These are phyloP conservation scores for Saguinus imperator DNA, from an alignment of 2,113 vertebrate species.

Conservation along the genomic window DNA sequence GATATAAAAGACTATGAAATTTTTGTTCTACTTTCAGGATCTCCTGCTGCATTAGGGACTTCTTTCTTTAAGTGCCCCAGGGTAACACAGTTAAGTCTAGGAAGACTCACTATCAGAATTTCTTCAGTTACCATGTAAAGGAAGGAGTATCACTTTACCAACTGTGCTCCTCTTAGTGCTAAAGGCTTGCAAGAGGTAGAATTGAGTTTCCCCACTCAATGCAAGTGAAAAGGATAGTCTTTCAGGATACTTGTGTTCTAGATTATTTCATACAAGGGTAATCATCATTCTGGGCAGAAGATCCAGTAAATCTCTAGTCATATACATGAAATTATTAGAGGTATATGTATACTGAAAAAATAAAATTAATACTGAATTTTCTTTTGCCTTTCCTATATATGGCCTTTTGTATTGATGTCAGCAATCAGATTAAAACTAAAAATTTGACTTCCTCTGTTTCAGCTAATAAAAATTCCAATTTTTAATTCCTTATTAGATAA, in stretches of 20 bases:
- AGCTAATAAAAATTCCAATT: constrained; percentile 13
- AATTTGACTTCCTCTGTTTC: constrained; percentile 10
- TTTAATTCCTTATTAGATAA: constrained; percentile 47
- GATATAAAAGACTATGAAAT: constrained; percentile 70
- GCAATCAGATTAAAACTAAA: neutral
- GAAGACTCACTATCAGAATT: constrained; percentile 39
- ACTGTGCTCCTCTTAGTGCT: neutral
- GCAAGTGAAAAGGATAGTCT: neutral
- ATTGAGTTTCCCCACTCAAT: neutral
- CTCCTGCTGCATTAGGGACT: constrained; percentile 59
- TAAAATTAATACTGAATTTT: neutral
- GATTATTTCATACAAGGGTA: neutral
- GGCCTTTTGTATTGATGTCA: neutral
- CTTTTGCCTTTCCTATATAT: constrained; percentile 21
- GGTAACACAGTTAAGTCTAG: constrained; percentile 63
- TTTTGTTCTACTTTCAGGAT: constrained; percentile 74
- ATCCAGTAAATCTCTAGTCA: neutral
- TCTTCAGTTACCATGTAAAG: constrained; percentile 50
- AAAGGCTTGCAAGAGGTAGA: neutral
- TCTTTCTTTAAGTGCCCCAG: constrained; percentile 44
- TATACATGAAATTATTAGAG: neutral
- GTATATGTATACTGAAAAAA: neutral
- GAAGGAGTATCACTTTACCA: neutral
- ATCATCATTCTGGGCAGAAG: neutral
- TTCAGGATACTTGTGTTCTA: neutral